Evolutionary conservation across 2,797 vertebrate species (phyloP).

Genomic region (Stomatorhinus walkeri): DNA sequence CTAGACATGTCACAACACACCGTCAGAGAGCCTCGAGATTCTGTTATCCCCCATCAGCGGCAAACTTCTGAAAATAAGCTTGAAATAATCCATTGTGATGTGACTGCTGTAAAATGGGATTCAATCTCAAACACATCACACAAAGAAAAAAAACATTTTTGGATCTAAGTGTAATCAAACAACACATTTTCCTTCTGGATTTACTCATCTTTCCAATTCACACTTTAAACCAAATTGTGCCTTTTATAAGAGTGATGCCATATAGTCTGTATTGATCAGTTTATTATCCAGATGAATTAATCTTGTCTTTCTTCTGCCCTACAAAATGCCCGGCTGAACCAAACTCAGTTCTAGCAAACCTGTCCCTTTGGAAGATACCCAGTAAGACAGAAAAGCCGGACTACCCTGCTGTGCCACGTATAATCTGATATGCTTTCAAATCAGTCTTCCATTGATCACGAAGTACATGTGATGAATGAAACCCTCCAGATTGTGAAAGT

Average conservation of each 20-base stretch:
- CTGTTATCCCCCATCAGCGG: not conserved
- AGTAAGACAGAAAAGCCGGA: not conserved
- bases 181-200: not conserved
- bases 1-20: not conserved
- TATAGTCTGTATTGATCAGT: not conserved
- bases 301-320: not conserved
- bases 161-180: not conserved
- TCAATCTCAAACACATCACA: not conserved
- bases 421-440: slow-evolving; percentile 18
- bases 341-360: not conserved
- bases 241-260: not conserved
- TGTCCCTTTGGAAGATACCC: not conserved
- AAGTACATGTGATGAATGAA: slow-evolving; percentile 24
- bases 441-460: slow-evolving; percentile 31
- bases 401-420: not conserved
- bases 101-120: not conserved
- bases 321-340: not conserved
- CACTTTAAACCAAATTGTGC: not conserved
- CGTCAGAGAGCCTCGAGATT: not conserved
- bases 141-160: not conserved
- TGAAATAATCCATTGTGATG: not conserved
- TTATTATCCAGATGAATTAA: not conserved
- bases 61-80: not conserved
- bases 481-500: slow-evolving; percentile 20
- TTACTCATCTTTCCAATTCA: not conserved